Percentiles rank a stretch among this genome's conserved stretches.
Evolutionary conservation across 2,113 vertebrate genomes (phyloP).

Genomic region (Lophius piscatorius): DNA sequence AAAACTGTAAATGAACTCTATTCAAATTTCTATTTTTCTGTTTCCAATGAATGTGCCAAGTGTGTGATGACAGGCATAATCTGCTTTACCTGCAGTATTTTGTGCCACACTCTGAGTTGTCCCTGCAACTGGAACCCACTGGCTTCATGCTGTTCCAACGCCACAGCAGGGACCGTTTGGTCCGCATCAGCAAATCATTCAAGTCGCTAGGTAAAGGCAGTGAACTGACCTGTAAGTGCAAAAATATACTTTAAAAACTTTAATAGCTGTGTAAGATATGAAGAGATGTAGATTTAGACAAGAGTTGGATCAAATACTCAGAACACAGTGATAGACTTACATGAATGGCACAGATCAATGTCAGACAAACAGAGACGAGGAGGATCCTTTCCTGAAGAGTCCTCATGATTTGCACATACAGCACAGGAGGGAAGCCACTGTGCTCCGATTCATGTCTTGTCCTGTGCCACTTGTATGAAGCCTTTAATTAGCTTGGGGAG

Average conservation of each 20-base stretch:
- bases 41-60: background rate
- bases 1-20: background rate
- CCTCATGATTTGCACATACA: conserved; percentile 56
- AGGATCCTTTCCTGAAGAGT: conserved; percentile 53
- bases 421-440: background rate
- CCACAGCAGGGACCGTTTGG: conserved; percentile 80
- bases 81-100: conserved; percentile 78
- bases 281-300: no score
- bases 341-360: conserved; percentile 63
- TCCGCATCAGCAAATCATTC: conserved; percentile 67
- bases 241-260: background rate
- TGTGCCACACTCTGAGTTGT: conserved; percentile 77
- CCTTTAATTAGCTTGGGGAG: conserved; percentile 53
- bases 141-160: conserved; percentile 84
- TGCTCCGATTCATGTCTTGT: background rate
- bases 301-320: background rate
- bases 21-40: background rate
- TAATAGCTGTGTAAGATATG: no score
- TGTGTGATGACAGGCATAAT: no score
- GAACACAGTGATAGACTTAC: conserved; percentile 45
- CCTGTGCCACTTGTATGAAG: conserved; percentile 50
- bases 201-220: conserved; percentile 63
- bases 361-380: conserved; percentile 51
- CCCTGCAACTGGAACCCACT: conserved; percentile 76
- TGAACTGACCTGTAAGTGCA: conserved; percentile 61